Conservation (phyloP, 2,113 vertebrate species). For the Oenanthe oenanthe region DNA sequence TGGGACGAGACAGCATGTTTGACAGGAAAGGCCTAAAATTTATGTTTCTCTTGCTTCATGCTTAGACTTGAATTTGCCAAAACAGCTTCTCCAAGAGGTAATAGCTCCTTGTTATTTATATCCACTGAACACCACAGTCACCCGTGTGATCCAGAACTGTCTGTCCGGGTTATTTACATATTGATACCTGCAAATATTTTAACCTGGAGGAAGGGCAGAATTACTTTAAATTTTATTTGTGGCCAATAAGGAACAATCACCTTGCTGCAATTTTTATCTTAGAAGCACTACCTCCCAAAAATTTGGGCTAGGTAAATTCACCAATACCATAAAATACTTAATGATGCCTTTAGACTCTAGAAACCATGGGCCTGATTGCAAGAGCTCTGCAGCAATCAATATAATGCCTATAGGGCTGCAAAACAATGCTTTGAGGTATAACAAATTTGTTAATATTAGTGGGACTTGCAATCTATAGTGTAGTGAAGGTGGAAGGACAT, state of each 20-base stretch:
- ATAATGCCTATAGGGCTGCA: background rate
- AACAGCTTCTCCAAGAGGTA: constrained; percentile 23
- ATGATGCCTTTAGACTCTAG: background rate
- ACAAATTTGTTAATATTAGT: background rate
- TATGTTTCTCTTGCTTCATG: constrained; percentile 66
- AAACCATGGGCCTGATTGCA: background rate
- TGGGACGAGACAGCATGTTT: constrained; percentile 46
- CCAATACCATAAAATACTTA: background rate
- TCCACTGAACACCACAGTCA: constrained; percentile 20
- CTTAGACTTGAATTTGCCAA: constrained; percentile 65
- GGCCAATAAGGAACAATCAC: background rate
- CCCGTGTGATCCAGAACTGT: background rate
- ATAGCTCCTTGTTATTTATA: constrained; percentile 61
- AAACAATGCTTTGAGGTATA: background rate
- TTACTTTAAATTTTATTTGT: background rate
- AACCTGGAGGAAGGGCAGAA: background rate
- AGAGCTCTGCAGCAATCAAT: background rate
- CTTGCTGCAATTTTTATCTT: background rate
- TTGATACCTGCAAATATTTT: background rate
- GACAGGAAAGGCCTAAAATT: constrained; percentile 69
- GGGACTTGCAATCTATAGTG: background rate
- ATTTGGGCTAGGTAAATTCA: background rate
- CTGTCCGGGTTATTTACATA: constrained; percentile 1
- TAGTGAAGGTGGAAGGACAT: background rate
- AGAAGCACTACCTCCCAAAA: background rate